Base-by-base conservation (phyloP, 1,140 invertebrate genomes). In the Elymnias hypermnestra region DNA sequence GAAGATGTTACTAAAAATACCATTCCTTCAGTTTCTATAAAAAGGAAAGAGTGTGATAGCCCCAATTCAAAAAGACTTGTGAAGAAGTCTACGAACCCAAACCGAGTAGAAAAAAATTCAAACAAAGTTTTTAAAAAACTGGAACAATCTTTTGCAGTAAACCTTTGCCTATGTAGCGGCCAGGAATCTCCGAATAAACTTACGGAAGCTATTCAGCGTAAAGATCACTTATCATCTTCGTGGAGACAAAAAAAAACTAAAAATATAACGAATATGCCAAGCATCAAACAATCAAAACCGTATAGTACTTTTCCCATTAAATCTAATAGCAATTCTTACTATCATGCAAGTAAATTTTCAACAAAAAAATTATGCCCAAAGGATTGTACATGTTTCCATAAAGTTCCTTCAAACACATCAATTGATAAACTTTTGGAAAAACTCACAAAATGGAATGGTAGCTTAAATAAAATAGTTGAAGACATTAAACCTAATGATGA, bases 371-470 rank as follows among this genome's bases (percentile, higher is more conserved):
- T n/a, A 38, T 79, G 74, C 37, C 43, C 45, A 10, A 71, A 44
- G 23, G 44, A 62, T 8, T 72, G 72, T 46, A 46, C 44, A 28
- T 82, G 81, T 63, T 81, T 82, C 28, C 57, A 84, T 57, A 77
- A 75, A 62, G 38, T 53, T 17, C 77, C 81, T 15, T 82, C 81
- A 26, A 77, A 64, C 36, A 70, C 64, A 8, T 84, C 81, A 5
- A 62, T 84, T 22, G 60, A 84, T 52, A 70, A 62, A 28, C 44
- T 81, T 18, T 57, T 84, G 31, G 57, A 68, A 37, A 66, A 44
- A 13, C 62, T 82, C 37, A 49, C 54, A 21, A 72, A 61, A 43
- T 72, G 66, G 60, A 71, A 67, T 47, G 50, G 36, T 41, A 52
- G 61, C 21, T 53, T 39, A 10, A 49, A 41, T 36, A 17, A 40